Evolutionary conservation across 1,140 invertebrate species (phyloP).

Genomic region (Episyrphus balteatus): DNA sequence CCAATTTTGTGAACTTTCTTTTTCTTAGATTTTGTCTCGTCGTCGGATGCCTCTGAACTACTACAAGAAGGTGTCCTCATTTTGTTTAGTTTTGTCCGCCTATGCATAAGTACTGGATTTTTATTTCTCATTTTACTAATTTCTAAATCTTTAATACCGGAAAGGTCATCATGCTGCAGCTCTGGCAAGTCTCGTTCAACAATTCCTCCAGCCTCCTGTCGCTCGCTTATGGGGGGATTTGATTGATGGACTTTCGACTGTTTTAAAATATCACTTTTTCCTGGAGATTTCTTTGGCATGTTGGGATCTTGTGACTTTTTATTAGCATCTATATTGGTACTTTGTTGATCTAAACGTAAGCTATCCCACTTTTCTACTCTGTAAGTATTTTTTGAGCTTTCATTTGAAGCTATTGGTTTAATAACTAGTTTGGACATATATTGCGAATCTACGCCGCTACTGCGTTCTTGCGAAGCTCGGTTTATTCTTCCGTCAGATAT

Average conservation of each 20-base stretch:
- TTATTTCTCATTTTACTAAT: constrained; percentile 36
- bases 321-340: background rate
- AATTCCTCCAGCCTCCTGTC: background rate
- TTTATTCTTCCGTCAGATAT: constrained; percentile 51
- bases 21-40: constrained; percentile 72
- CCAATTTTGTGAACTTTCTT: constrained; percentile 63
- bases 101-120: constrained; percentile 39
- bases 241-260: too few relatives aligned
- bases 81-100: constrained; percentile 60
- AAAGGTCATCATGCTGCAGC: background rate
- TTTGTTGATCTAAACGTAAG: background rate
- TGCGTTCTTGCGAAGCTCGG: constrained; percentile 41
- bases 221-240: too few relatives aligned
- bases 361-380: too few relatives aligned
- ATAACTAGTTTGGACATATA: too few relatives aligned
- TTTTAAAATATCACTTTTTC: too few relatives aligned
- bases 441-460: too few relatives aligned
- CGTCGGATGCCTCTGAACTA: constrained; percentile 82
- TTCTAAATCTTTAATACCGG: constrained; percentile 24
- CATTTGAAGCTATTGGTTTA: too few relatives aligned
- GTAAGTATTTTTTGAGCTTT: too few relatives aligned
- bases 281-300: too few relatives aligned
- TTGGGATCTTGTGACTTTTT: background rate
- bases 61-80: constrained; percentile 75
- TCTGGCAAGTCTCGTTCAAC: background rate